A percentile compares a stretch with the other conserved stretches of the same genome.
These are phyloP conservation scores for Periplaneta americana DNA, from an alignment of 1,140 invertebrate species.

Conservation along the genomic window DNA sequence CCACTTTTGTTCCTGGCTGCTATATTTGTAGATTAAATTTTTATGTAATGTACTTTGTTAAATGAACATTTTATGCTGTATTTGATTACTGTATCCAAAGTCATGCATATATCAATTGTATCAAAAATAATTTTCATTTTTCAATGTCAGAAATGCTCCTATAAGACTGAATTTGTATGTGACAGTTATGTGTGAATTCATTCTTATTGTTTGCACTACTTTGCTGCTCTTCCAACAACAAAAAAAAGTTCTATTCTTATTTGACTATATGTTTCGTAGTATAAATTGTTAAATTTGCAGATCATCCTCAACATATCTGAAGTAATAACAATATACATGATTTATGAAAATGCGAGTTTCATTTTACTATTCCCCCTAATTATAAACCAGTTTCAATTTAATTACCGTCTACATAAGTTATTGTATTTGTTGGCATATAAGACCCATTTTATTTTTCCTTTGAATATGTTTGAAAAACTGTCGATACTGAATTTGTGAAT, in stretches of 20 bases:
- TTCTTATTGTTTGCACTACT: background rate
- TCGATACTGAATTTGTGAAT: too few species aligned
- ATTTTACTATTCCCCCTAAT: too few species aligned
- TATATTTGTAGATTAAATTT: background rate
- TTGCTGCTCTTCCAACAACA: background rate
- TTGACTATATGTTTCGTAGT: background rate
- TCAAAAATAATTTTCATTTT: background rate
- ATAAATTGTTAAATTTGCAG: background rate
- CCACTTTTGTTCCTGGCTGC: background rate
- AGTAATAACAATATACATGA: background rate
- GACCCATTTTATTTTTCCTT: too few species aligned
- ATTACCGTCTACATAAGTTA: too few species aligned
- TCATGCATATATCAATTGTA: background rate
- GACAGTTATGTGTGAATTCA: background rate
- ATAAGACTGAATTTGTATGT: background rate
- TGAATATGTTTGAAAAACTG: too few species aligned
- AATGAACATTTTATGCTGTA: background rate
- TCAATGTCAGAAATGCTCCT: background rate
- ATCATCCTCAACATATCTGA: background rate
- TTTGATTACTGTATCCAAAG: background rate
- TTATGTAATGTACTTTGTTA: background rate
- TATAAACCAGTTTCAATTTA: too few species aligned
- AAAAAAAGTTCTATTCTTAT: background rate
- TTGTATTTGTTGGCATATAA: too few species aligned
- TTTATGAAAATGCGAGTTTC: background rate